phyloP scores from a whole-genome alignment of 2,797 vertebrate species.

The Anguilla megastoma region DNA sequence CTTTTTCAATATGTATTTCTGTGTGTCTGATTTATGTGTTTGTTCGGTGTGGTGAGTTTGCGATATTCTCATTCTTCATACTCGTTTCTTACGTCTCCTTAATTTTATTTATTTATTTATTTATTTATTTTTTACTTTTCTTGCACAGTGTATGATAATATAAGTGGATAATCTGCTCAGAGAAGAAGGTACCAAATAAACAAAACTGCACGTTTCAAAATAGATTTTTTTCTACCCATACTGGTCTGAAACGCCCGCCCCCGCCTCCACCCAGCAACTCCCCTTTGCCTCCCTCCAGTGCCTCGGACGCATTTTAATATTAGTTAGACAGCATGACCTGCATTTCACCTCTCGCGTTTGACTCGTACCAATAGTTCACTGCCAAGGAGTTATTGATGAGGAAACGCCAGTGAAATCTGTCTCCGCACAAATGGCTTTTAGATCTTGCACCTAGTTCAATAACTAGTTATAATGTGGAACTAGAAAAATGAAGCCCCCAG shows the following conservation, averaged over 20 bases:
- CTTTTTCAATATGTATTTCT: neutral
- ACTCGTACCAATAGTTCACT: slow-evolving; percentile 87
- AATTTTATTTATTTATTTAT: neutral
- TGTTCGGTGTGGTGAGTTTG: neutral
- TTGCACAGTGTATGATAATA: neutral
- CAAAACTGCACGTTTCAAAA: slow-evolving; percentile 23
- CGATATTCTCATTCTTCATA: neutral
- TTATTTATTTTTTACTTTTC: neutral
- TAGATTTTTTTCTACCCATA: slow-evolving; percentile 17
- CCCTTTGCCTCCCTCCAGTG: slow-evolving; percentile 38
- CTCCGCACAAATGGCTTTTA: slow-evolving; percentile 86
- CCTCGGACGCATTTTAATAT: slow-evolving; percentile 80
- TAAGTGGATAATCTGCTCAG: neutral
- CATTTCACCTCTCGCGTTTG: slow-evolving; percentile 84
- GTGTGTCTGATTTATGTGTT: neutral
- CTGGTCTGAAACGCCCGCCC: slow-evolving; percentile 1
- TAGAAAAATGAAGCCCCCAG: slow-evolving; percentile 79
- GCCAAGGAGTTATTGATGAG: slow-evolving; percentile 87
- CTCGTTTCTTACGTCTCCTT: neutral
- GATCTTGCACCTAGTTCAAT: slow-evolving; percentile 82
- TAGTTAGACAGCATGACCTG: slow-evolving; percentile 85
- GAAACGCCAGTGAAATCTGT: slow-evolving; percentile 86
- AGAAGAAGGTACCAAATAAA: neutral
- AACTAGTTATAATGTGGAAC: slow-evolving; percentile 83
- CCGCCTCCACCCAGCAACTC: slow-evolving; percentile 58